phyloP scores from a whole-genome alignment of 2,888 invertebrate species.

The Dynastes grantii region DNA sequence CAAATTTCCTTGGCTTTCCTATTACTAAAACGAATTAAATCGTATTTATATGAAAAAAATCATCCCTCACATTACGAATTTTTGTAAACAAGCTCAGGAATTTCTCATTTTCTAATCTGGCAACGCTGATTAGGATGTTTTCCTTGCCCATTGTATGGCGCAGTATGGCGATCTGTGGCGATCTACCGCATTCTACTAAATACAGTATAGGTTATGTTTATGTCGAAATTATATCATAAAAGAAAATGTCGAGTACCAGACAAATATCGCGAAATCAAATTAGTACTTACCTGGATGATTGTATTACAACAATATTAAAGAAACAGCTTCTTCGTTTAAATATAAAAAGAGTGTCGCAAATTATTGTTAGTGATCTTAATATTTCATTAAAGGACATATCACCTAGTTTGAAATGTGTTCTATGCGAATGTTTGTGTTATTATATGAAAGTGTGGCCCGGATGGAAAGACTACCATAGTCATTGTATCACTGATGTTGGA shows the following conservation, averaged over 20 bases:
- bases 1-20: no score
- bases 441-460: conserved; percentile 58
- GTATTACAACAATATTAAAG: conserved; percentile 41
- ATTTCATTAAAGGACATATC: conserved; percentile 45
- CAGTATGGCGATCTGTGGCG: no score
- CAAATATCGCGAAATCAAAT: not conserved
- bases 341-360: conserved; percentile 41
- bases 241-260: not conserved
- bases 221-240: not conserved
- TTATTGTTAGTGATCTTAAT: conserved; percentile 48
- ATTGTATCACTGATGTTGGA: not conserved
- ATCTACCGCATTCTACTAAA: not conserved
- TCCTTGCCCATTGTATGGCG: no score
- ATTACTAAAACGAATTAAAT: no score
- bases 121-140: no score
- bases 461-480: conserved; percentile 50
- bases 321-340: conserved; percentile 43
- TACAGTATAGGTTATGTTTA: no score
- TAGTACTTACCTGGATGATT: conserved; percentile 12
- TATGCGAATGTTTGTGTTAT: conserved; percentile 55
- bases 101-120: no score
- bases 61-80: no score
- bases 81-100: no score
- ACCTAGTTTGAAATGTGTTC: conserved; percentile 77
- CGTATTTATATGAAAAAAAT: no score